phyloP scores from a whole-genome alignment of 2,888 invertebrate genomes.

The Agrilus cyanescens region DNA sequence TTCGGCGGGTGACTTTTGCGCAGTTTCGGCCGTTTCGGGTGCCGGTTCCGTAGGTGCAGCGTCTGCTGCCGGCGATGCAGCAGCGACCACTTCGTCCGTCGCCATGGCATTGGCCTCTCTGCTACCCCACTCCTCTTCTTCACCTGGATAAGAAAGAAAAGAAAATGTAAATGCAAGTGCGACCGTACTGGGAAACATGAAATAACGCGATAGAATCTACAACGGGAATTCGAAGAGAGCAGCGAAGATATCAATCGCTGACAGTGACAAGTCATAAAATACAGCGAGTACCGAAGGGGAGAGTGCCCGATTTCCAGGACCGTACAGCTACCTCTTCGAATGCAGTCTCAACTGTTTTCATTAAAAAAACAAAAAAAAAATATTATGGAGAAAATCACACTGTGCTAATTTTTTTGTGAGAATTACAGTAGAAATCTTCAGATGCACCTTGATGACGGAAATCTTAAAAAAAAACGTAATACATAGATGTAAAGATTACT shows the following conservation, averaged over 20 bases:
- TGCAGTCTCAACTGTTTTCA: no score
- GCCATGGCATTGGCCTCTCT: constrained; percentile 43
- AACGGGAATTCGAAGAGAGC: constrained; percentile 4
- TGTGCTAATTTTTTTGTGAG: no score
- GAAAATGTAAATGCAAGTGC: constrained; percentile 16
- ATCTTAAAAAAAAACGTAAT: no score
- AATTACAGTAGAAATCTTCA: no score
- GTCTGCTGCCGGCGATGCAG: constrained; percentile 25
- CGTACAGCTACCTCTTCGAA: no score
- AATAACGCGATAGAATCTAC: constrained; percentile 15
- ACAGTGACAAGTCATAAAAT: constrained; percentile 20
- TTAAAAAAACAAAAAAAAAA: no score
- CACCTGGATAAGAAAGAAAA: constrained; percentile 41
- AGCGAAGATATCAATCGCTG: constrained; percentile 13
- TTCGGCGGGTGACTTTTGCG: constrained; percentile 5
- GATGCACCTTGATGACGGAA: no score
- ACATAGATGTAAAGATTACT: no score
- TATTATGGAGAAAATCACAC: no score
- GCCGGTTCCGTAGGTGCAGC: constrained; percentile 19
- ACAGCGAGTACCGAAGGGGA: constrained; percentile 10
- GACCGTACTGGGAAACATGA: constrained; percentile 13
- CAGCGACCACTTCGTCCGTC: constrained; percentile 21
- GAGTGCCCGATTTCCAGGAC: no score
- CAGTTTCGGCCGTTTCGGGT: constrained; percentile 24
- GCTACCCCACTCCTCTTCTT: constrained; percentile 51